These are phyloP conservation scores for Cetoscarus ocellatus DNA, from an alignment of 2,797 vertebrate genomes.

Conservation along the genomic window DNA sequence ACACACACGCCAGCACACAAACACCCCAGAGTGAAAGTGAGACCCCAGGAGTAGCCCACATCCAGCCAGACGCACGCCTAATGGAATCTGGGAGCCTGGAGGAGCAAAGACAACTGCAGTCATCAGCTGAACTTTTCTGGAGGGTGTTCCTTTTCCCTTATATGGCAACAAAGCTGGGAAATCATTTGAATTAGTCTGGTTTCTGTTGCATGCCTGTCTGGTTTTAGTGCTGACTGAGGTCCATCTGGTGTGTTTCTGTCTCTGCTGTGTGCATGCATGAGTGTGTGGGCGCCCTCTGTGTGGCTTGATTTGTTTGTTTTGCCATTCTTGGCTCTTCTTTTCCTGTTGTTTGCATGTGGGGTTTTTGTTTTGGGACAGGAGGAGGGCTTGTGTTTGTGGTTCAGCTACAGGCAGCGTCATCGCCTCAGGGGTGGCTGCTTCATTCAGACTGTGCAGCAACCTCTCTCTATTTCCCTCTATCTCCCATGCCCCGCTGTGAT, in stretches of 20 bases:
- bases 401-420: slow-evolving; percentile 57
- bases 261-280: slow-evolving; percentile 50
- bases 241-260: slow-evolving; percentile 70
- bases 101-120: slow-evolving; percentile 70
- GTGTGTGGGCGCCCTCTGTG: slow-evolving; percentile 45
- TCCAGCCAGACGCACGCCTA: slow-evolving; percentile 48
- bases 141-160: slow-evolving; percentile 83
- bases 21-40: slow-evolving; percentile 60
- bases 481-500: slow-evolving; percentile 42
- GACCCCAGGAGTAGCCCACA: slow-evolving; percentile 58
- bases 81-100: slow-evolving; percentile 68
- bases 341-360: slow-evolving; percentile 73
- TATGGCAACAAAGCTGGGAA: slow-evolving; percentile 83
- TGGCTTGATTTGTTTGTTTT: slow-evolving; percentile 72
- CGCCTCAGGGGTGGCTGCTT: slow-evolving; percentile 59
- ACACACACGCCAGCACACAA: slow-evolving; percentile 47
- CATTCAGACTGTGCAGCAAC: slow-evolving; percentile 55
- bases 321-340: slow-evolving; percentile 62
- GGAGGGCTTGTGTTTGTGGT: slow-evolving; percentile 74
- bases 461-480: slow-evolving; percentile 47
- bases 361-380: slow-evolving; percentile 70
- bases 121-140: slow-evolving; percentile 78
- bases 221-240: slow-evolving; percentile 75
- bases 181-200: slow-evolving; percentile 86
- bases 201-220: slow-evolving; percentile 80